Evolutionary conservation across 1,140 invertebrate species (phyloP), one percentile per base, ranked within the genome.

Genomic region (Acromyrmex echinatior): DNA sequence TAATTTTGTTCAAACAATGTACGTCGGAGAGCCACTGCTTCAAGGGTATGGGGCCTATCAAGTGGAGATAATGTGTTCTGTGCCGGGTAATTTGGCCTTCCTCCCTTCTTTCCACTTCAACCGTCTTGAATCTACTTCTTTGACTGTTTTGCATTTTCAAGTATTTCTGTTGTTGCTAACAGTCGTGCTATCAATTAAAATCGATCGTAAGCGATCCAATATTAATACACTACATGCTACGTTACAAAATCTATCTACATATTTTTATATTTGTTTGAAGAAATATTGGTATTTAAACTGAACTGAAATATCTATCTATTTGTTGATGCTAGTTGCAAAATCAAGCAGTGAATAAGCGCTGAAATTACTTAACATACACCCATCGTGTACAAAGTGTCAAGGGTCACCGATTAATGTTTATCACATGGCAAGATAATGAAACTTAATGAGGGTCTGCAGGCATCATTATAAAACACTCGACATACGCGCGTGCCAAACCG

Each of bases 21-120:
- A 78, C 68, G 76, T 60, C 60, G 87, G 92, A 93, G 93, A 93
- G 88, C 86, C 93, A 86, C 92, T 92, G 90, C 49, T 49, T 35
- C 35, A 56, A 60, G 86, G 66, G 88, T 89, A 87, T 73, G 82
- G 86, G 93, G 92, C 92, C 94, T 93, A 95, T 95, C 94, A 93
- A 95, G 93, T 93, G 91, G 92, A 94, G 94, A 94, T 94, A 95
- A 94, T 94, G 93, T 91, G 92, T 94, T 95, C 91, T 93, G 93
- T 92, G 92, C 92, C 94, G 94, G 93, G 93, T 95, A 95, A 95
- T 95, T 95, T 94, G 89, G 90, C 90, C 87, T 78, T 88, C 53
- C 68, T 89, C 80, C 74, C 82, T 82, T 76, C 78, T 86, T 81
- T 71, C 63, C 65, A 39, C 56, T 35, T 56, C 63, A 62, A 85